Percentiles rank a stretch among this genome's conserved stretches.
phyloP scores from a whole-genome alignment of 2,113 vertebrate species.

The Vidua macroura region DNA sequence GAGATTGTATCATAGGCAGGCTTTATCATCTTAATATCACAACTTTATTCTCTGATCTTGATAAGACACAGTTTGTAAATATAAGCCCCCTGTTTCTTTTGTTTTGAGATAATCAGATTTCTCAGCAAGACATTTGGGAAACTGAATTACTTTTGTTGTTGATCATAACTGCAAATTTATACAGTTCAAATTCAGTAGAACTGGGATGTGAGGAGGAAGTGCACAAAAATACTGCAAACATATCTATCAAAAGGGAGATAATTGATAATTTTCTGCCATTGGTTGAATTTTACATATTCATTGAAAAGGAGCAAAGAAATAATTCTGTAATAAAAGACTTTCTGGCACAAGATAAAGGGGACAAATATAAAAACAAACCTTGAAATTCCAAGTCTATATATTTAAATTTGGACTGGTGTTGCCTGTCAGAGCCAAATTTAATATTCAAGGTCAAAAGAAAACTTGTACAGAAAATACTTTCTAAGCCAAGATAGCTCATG shows the following conservation, averaged over 20 bases:
- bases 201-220: not conserved
- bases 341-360: not conserved
- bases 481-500: not conserved
- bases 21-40: not conserved
- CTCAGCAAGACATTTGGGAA: not conserved
- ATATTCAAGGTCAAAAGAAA: slow-evolving; percentile 39
- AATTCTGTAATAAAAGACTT: not conserved
- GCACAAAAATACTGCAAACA: not conserved
- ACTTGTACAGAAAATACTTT: not conserved
- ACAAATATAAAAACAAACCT: not conserved
- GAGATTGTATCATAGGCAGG: not conserved
- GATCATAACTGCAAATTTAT: not conserved
- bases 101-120: not conserved
- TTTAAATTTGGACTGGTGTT: not conserved
- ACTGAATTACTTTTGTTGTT: not conserved
- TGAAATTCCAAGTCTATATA: not conserved
- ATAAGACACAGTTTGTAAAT: not conserved
- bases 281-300: not conserved
- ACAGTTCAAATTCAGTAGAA: not conserved
- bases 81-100: not conserved
- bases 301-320: not conserved
- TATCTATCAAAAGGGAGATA: not conserved
- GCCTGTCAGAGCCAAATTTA: not conserved
- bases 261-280: not conserved
- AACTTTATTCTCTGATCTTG: not conserved